Percentiles rank a stretch among this genome's conserved stretches.
Conservation (phyloP, 2,113 vertebrate genomes). For the Rhinopomastus cyanomelas region DNA sequence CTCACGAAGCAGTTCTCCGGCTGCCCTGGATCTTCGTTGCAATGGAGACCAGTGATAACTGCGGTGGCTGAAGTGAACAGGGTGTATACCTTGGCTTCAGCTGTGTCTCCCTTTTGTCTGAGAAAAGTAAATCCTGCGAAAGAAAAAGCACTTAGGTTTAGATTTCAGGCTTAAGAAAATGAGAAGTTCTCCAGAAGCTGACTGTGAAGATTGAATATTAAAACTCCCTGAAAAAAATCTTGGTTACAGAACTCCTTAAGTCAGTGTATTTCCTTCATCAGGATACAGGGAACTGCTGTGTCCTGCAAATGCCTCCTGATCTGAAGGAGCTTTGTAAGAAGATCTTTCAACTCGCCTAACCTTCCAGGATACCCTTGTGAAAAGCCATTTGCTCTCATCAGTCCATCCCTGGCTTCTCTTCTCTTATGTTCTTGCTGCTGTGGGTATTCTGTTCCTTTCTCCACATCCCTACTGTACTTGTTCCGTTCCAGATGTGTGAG, state of each 20-base stretch:
- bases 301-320: background rate
- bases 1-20: background rate
- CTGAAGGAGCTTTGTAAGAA: background rate
- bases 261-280: background rate
- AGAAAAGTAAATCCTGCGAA: background rate
- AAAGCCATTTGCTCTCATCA: background rate
- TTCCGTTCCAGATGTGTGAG: background rate
- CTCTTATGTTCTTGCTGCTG: background rate
- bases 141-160: background rate
- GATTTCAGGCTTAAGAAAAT: background rate
- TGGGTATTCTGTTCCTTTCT: background rate
- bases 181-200: background rate
- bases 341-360: background rate
- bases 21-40: background rate
- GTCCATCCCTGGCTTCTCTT: rapidly evolving
- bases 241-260: background rate
- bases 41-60: rapidly evolving
- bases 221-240: background rate
- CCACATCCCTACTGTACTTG: background rate
- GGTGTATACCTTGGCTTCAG: background rate
- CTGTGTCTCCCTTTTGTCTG: background rate
- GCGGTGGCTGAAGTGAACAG: background rate
- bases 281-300: background rate
- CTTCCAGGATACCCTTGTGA: background rate
- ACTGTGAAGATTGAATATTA: background rate